Percentiles rank a stretch among this genome's conserved stretches.
phyloP scores from a whole-genome alignment of 1,140 invertebrate genomes.

The Drosophila kikkawai region DNA sequence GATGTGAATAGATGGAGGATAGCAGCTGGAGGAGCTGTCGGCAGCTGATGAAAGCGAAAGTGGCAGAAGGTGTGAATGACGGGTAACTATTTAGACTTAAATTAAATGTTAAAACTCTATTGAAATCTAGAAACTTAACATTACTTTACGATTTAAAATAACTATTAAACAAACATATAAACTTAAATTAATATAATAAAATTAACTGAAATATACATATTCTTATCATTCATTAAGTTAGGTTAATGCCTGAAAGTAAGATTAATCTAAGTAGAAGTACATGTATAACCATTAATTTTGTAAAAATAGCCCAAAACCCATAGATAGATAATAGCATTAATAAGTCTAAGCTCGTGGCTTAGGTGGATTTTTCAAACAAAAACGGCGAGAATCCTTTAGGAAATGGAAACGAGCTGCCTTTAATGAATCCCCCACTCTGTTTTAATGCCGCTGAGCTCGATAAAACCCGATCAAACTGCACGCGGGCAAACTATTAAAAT shows the following conservation, averaged over 20 bases:
- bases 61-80: slow-evolving; percentile 10
- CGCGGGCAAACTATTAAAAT: slow-evolving; percentile 41
- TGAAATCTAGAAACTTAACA: no score
- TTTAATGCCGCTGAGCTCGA: slow-evolving; percentile 12
- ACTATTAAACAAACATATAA: no score
- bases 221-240: no score
- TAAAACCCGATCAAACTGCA: slow-evolving; percentile 30
- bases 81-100: background rate
- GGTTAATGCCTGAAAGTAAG: no score
- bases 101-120: background rate
- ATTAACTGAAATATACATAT: no score
- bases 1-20: background rate
- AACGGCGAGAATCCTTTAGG: background rate
- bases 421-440: background rate
- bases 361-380: background rate
- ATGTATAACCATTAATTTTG: no score
- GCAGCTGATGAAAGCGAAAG: slow-evolving; percentile 15
- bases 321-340: no score
- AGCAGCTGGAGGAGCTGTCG: background rate
- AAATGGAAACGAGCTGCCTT: slow-evolving; percentile 5
- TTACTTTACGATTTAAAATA: no score
- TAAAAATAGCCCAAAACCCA: no score
- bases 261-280: no score
- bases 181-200: no score
- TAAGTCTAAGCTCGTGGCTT: background rate